These are phyloP conservation scores for Rhabdomys dilectus DNA, from an alignment of 2,113 vertebrate species.

Conservation along the genomic window DNA sequence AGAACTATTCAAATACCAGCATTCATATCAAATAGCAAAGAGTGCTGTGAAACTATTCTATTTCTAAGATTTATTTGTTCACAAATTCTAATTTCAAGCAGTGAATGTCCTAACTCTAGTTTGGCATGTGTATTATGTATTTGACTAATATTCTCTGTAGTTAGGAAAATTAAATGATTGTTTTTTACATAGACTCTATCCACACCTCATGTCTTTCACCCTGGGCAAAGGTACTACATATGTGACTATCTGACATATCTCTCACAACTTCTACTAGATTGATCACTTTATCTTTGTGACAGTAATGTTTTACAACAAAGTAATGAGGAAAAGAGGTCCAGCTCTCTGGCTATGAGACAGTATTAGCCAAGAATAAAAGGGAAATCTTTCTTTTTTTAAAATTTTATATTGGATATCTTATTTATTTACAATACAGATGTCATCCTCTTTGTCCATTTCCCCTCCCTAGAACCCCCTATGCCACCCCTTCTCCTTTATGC, in stretches of 20 bases:
- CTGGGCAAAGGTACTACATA: neutral
- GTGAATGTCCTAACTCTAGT: neutral
- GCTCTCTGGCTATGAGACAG: neutral
- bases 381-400: neutral
- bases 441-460: no score
- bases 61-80: neutral
- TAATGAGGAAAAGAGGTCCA: neutral
- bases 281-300: neutral
- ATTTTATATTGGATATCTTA: no score
- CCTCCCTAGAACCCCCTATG: no score
- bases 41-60: neutral
- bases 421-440: no score
- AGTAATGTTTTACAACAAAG: neutral
- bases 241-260: neutral
- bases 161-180: neutral
- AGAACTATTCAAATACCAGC: constrained; percentile 38
- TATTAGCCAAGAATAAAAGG: neutral
- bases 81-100: neutral
- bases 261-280: neutral
- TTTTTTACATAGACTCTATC: neutral
- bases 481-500: no score
- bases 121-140: neutral
- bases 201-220: neutral
- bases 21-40: neutral
- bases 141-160: neutral